These are phyloP conservation scores for Lasioglossum villosulum DNA, from an alignment of 2,888 invertebrate genomes.

Conservation along the genomic window DNA sequence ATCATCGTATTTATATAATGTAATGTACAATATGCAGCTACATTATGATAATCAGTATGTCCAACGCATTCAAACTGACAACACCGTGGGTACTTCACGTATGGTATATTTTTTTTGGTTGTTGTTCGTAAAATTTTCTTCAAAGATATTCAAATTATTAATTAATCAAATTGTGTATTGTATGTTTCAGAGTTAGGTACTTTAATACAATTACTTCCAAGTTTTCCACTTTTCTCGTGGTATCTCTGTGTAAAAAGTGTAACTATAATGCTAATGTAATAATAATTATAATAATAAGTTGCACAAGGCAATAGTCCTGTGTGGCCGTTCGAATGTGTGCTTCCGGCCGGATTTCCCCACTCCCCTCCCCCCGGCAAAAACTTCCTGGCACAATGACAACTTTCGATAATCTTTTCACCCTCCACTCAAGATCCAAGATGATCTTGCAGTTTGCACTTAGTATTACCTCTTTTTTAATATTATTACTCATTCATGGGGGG, in stretches of 20 bases:
- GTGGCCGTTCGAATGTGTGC: constrained; percentile 75
- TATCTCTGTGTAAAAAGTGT: constrained; percentile 83
- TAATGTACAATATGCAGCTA: constrained; percentile 83
- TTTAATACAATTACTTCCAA: constrained; percentile 80
- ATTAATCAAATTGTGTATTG: constrained; percentile 72
- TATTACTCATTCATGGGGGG: constrained; percentile 74
- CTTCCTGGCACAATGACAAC: constrained; percentile 70
- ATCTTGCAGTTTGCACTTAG: constrained; percentile 66
- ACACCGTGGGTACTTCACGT: constrained; percentile 73
- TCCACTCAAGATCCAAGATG: constrained; percentile 66
- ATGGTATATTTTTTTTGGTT: constrained; percentile 52
- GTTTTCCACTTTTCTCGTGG: constrained; percentile 77
- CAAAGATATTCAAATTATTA: constrained; percentile 73
- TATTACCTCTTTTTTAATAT: constrained; percentile 64
- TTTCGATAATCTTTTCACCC: constrained; percentile 69
- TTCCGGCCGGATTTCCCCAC: constrained; percentile 69
- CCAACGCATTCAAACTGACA: constrained; percentile 80
- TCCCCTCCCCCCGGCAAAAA: constrained; percentile 69
- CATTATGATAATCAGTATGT: constrained; percentile 81
- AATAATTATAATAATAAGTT: constrained; percentile 80
- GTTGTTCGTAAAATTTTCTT: constrained; percentile 52
- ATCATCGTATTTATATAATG: constrained; percentile 80
- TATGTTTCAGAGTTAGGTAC: constrained; percentile 80
- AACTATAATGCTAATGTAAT: constrained; percentile 82
- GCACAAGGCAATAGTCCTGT: constrained; percentile 83